phyloP scores from a whole-genome alignment of 2,888 invertebrate genomes.

The Pheosia gnoma region DNA sequence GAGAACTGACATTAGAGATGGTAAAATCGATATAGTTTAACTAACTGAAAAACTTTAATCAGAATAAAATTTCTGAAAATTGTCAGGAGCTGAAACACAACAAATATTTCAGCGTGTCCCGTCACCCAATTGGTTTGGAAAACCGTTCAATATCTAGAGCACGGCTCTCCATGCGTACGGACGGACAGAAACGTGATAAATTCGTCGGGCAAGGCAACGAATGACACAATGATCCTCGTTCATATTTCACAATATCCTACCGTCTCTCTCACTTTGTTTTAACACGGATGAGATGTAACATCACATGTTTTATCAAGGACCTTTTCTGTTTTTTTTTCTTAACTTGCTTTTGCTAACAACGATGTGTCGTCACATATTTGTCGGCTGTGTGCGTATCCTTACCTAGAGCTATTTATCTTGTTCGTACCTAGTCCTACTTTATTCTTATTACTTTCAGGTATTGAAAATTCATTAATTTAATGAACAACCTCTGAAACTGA shows the following conservation, averaged over 20 bases:
- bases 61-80: conserved; percentile 1
- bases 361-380: conserved; percentile 5
- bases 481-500: not conserved
- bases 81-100: conserved; percentile 20
- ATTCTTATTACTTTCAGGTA: not conserved
- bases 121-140: conserved; percentile 43
- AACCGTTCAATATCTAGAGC: conserved; percentile 44
- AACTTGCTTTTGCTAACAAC: conserved; percentile 13
- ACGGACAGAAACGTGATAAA: conserved; percentile 64
- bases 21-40: too few relatives aligned
- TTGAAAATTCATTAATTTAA: not conserved
- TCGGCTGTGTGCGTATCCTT: not conserved
- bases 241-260: conserved; percentile 74
- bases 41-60: not conserved
- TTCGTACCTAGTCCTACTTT: not conserved
- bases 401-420: too few relatives aligned
- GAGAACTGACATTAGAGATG: too few relatives aligned
- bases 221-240: conserved; percentile 66
- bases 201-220: conserved; percentile 58
- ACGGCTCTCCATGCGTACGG: conserved; percentile 49
- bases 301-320: conserved; percentile 37
- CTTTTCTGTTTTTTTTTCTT: conserved; percentile 24
- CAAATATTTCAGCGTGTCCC: conserved; percentile 42
- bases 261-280: conserved; percentile 52
- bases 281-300: conserved; percentile 53